Base-by-base conservation (phyloP, 2,113 vertebrate genomes). In the Athene cunicularia region DNA sequence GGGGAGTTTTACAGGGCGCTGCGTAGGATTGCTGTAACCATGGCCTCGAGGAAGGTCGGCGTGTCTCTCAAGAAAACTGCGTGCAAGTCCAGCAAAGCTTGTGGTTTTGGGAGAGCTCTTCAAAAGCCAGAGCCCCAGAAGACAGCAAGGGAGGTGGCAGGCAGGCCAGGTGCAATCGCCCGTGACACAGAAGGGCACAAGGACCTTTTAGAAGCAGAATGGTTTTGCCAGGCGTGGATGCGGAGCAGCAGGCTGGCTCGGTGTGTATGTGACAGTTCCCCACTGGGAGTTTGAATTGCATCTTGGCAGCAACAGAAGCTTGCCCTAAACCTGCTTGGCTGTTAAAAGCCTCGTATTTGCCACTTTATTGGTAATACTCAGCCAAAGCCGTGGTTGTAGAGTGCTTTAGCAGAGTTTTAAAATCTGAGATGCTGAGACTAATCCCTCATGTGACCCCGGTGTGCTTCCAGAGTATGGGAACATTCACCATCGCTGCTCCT, bases 1-100 rank as follows among this genome's bases (percentile, higher is more conserved):
- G 56, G 26, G 56, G 41, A 16, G 30, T 11, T 33, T 12, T 9
- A 3, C 6, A 26, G 53, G 39, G 41, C 24, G 45, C 33, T 24
- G 2, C 12, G 33, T 20, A 5, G 45, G 21, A 23, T 18, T 1
- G 4, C 19, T 3, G 5, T 17, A 30, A 26, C 56, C 19, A 1
- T 3, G 14, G 56, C 45, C 35, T 39, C 14, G 16, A 19, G 28
- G 20, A 6, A 11, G 21, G n/a, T 39, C 21, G 6, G 45, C 33
- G 26, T 8, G 11, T 24, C 39, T 45, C 37, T 56, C 50, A 14
- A 19, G 32, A 47, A 67, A 45, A 35, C 8, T 15, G 10, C 5
- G 8, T 14, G n/a, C 21, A 5, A 39, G 45, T 11, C 33, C n/a
- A 32, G 64, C 2, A 6, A 12, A 24, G 20, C 52, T 47, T 3